Evolutionary conservation across 2,797 vertebrate species (phyloP).

Genomic region (Buphagus erythrorhynchus): DNA sequence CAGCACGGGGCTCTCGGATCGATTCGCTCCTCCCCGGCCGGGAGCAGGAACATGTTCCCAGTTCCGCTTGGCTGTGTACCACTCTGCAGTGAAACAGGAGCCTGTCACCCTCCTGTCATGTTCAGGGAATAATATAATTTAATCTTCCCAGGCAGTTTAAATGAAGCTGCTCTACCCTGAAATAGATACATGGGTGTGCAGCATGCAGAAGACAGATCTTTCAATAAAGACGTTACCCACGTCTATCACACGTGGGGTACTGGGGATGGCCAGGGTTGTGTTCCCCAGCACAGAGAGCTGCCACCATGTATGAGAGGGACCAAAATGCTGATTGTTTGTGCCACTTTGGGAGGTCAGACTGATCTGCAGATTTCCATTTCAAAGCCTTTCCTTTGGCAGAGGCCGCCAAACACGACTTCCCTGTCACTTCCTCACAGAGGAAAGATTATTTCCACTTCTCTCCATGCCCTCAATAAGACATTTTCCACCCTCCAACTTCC

Average conservation of each 20-base stretch:
- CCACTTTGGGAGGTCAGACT: neutral
- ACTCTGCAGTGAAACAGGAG: neutral
- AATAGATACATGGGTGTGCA: slow-evolving; percentile 51
- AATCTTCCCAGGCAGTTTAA: slow-evolving; percentile 59
- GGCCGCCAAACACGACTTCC: rapidly evolving
- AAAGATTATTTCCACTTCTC: neutral
- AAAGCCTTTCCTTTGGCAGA: neutral
- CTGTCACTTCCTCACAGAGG: neutral
- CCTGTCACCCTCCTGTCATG: slow-evolving; percentile 23
- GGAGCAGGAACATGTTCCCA: neutral
- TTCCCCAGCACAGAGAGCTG: neutral
- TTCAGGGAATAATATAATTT: slow-evolving; percentile 62
- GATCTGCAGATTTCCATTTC: neutral
- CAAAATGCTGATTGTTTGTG: neutral
- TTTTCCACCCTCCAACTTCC: neutral
- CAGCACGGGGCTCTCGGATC: neutral
- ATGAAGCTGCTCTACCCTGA: slow-evolving; percentile 61
- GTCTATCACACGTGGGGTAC: rapidly evolving
- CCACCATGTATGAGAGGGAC: neutral
- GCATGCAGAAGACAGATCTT: slow-evolving; percentile 20
- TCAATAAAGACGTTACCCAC: neutral
- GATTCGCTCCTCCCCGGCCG: neutral
- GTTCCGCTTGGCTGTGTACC: slow-evolving; percentile 40
- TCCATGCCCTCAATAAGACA: neutral
- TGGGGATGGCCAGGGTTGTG: neutral